Conservation (phyloP, 1,140 invertebrate genomes). For the Papilio polytes region DNA sequence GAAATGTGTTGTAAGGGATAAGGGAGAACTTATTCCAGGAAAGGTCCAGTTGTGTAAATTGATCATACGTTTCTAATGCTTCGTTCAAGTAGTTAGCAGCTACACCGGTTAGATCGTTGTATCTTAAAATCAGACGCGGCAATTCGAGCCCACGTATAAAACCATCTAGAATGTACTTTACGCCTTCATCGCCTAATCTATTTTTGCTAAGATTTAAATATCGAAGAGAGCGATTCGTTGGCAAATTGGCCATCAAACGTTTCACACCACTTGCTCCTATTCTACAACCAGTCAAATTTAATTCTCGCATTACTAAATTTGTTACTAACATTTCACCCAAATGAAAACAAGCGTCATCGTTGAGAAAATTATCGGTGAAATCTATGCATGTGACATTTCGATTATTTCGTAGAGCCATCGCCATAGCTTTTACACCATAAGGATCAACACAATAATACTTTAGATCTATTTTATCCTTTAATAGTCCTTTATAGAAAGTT, state of each 20-base stretch:
- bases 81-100: constrained; percentile 63
- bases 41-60: constrained; percentile 75
- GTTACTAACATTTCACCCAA: constrained; percentile 73
- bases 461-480: constrained; percentile 71
- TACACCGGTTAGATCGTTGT: constrained; percentile 74
- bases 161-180: constrained; percentile 60
- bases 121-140: constrained; percentile 68
- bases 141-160: constrained; percentile 67
- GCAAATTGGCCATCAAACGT: constrained; percentile 61
- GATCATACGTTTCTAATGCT: constrained; percentile 73
- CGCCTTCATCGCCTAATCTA: constrained; percentile 69
- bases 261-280: constrained; percentile 73
- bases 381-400: constrained; percentile 66
- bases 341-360: constrained; percentile 70
- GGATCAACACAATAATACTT: constrained; percentile 78
- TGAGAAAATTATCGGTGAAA: constrained; percentile 79
- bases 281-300: constrained; percentile 78
- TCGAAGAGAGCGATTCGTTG: constrained; percentile 57
- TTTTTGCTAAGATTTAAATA: constrained; percentile 75
- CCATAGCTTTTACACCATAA: constrained; percentile 72
- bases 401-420: constrained; percentile 71
- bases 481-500: constrained; percentile 66
- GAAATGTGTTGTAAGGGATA: constrained; percentile 50
- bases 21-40: constrained; percentile 79
- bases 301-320: constrained; percentile 67